Evolutionary conservation across 2,113 vertebrate genomes (phyloP).

Genomic region (Oncorhynchus mykiss): DNA sequence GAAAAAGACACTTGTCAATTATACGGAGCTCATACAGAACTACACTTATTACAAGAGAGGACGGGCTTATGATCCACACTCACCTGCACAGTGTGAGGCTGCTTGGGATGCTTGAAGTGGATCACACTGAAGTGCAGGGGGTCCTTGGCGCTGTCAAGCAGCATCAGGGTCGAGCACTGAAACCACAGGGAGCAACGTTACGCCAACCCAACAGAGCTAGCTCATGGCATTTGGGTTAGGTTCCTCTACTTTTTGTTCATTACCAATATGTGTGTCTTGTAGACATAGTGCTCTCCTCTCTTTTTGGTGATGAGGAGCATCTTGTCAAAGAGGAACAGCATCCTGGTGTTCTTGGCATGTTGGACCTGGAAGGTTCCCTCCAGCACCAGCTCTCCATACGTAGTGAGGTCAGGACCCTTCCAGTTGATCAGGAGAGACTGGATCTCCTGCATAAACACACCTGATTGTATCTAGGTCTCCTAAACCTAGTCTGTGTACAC

Average conservation of each 20-base stretch:
- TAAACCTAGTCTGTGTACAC: too few species aligned
- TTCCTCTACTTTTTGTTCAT: not conserved
- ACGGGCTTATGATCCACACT: constrained; percentile 18
- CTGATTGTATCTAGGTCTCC: too few species aligned
- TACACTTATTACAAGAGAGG: not conserved
- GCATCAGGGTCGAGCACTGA: constrained; percentile 93
- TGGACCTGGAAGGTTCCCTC: constrained; percentile 92
- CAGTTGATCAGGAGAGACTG: constrained; percentile 94
- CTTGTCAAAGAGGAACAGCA: constrained; percentile 93
- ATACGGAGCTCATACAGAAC: not conserved
- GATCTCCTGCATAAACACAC: constrained; percentile 82
- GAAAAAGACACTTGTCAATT: constrained; percentile 1
- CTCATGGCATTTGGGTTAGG: not conserved
- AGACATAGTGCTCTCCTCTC: constrained; percentile 89
- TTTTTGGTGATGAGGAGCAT: constrained; percentile 92
- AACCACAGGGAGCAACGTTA: constrained; percentile 19
- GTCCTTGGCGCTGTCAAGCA: constrained; percentile 91
- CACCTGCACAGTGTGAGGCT: constrained; percentile 93
- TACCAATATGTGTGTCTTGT: constrained; percentile 91
- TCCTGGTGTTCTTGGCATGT: constrained; percentile 86
- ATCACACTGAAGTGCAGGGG: constrained; percentile 91
- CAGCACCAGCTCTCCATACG: constrained; percentile 89
- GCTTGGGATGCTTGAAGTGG: constrained; percentile 92
- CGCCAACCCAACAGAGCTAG: not conserved
- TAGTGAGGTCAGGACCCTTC: constrained; percentile 93